phyloP scores from a whole-genome alignment of 1,140 invertebrate species.

The Lasaia peninsularis region DNA sequence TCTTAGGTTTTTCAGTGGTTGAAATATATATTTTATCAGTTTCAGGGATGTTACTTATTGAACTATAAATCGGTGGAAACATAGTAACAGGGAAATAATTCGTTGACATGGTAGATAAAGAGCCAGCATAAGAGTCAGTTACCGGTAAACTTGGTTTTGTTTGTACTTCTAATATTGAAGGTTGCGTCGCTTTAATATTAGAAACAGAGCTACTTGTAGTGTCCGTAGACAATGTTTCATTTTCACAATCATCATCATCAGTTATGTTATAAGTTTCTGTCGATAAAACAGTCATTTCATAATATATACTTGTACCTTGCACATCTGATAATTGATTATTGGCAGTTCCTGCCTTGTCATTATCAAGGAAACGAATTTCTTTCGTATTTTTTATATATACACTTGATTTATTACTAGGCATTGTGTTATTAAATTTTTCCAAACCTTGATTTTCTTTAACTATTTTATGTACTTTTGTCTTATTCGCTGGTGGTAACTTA shows the following conservation, averaged over 20 bases:
- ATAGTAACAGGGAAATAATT: not conserved
- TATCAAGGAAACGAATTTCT: conserved; percentile 62
- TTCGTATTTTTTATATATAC: conserved; percentile 69
- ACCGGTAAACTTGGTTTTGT: conserved; percentile 30
- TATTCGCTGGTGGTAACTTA: conserved; percentile 43
- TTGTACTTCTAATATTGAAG: conserved; percentile 27
- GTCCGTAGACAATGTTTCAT: conserved; percentile 34
- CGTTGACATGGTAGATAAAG: conserved; percentile 25
- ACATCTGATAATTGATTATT: conserved; percentile 65
- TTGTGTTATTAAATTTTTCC: conserved; percentile 46
- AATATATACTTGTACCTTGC: conserved; percentile 70
- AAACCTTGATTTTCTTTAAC: conserved; percentile 48
- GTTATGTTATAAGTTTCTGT: conserved; percentile 68
- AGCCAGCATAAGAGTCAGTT: conserved; percentile 26
- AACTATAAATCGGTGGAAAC: conserved; percentile 26
- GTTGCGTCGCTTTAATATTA: conserved; percentile 34
- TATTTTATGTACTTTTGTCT: conserved; percentile 45
- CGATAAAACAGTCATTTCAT: conserved; percentile 70
- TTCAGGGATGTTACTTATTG: conserved; percentile 36
- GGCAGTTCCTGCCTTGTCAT: conserved; percentile 51
- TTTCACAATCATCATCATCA: conserved; percentile 65
- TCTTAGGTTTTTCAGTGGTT: conserved; percentile 42
- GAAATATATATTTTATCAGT: conserved; percentile 49
- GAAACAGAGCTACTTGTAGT: not conserved
- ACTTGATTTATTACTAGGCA: conserved; percentile 59